phyloP scores from a whole-genome alignment of 1,140 invertebrate genomes.

The Eriocheir sinensis region DNA sequence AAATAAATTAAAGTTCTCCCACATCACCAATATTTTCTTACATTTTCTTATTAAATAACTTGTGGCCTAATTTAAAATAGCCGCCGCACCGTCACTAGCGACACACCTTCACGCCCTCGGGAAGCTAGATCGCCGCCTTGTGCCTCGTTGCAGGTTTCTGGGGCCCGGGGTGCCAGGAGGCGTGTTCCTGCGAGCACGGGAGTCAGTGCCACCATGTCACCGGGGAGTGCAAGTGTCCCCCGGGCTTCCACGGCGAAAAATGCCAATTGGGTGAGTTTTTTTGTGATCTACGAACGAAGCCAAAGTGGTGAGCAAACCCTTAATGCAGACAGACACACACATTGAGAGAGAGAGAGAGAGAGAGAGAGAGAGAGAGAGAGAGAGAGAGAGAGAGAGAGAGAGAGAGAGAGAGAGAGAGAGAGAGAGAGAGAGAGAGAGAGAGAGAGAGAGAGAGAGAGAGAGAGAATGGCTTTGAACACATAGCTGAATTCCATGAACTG shows the following conservation, averaged over 20 bases:
- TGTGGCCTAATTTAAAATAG: neutral
- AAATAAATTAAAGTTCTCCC: neutral
- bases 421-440: no score
- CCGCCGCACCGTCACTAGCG: neutral
- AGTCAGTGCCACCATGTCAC: constrained; percentile 83
- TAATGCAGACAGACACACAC: no score
- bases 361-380: no score
- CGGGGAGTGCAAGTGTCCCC: constrained; percentile 90
- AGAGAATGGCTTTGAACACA: no score
- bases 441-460: no score
- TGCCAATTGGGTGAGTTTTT: constrained; percentile 81
- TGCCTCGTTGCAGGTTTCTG: constrained; percentile 88
- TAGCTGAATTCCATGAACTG: no score
- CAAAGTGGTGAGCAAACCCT: no score
- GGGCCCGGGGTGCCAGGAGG: constrained; percentile 88
- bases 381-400: no score
- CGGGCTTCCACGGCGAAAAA: constrained; percentile 81
- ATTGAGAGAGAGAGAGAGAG: no score
- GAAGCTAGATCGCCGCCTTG: neutral
- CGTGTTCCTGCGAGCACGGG: constrained; percentile 88
- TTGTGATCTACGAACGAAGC: no score
- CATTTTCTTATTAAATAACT: neutral
- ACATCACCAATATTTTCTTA: neutral
- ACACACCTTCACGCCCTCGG: neutral
- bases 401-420: no score